Percentiles rank a stretch among this genome's conserved stretches.
Conservation (phyloP, 2,797 vertebrate genomes). For the Cossypha caffra region DNA sequence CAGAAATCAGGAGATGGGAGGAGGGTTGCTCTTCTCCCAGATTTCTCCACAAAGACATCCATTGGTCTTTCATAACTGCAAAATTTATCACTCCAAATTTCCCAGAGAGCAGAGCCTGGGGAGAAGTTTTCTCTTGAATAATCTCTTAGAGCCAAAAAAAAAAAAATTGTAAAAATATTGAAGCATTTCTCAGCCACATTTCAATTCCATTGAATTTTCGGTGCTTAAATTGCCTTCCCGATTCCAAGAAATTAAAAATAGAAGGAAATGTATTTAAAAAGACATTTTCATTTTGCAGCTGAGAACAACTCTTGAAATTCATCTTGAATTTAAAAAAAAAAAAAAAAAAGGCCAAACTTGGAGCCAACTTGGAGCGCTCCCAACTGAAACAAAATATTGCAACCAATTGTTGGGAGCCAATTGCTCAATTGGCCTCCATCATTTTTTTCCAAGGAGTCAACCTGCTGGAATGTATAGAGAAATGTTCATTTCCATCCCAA, state of each 20-base stretch:
- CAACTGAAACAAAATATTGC: constrained; percentile 1
- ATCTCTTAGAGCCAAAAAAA: neutral
- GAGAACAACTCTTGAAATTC: neutral
- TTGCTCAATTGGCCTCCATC: neutral
- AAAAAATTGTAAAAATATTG: neutral
- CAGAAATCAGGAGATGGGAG: neutral
- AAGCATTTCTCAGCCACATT: neutral
- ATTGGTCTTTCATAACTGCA: accelerated
- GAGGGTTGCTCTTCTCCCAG: neutral
- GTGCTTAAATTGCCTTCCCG: neutral
- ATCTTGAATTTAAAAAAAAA: neutral
- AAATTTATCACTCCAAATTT: neutral
- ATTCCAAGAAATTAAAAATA: constrained; percentile 41
- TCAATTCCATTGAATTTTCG: neutral
- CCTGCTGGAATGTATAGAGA: neutral
- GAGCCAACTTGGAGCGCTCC: neutral
- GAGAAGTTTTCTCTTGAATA: neutral
- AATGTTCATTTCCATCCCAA: neutral
- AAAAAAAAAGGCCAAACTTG: neutral
- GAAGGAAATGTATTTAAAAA: neutral
- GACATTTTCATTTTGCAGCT: neutral
- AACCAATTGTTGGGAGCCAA: neutral
- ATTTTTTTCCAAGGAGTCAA: neutral
- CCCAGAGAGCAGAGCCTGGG: neutral
- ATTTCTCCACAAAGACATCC: neutral